phyloP scores from a whole-genome alignment of 2,888 invertebrate species.

The Toxonevra muliebris region DNA sequence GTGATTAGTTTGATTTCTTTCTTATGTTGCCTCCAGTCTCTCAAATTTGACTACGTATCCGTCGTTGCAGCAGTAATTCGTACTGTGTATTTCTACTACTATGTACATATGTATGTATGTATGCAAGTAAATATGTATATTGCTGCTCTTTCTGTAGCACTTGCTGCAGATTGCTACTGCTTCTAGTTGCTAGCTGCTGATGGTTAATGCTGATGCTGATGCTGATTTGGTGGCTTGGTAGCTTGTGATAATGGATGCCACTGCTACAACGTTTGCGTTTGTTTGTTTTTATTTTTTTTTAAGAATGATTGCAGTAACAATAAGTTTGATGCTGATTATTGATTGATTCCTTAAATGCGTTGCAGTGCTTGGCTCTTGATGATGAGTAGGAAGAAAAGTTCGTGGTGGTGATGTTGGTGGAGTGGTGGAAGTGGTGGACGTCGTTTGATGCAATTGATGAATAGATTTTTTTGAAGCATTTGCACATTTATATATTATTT shows the following conservation, averaged over 20 bases:
- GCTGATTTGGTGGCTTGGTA: not conserved
- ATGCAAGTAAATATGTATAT: not conserved
- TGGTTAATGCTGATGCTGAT: slow-evolving; percentile 20
- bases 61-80: not conserved
- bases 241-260: slow-evolving; percentile 8
- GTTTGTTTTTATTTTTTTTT: not conserved
- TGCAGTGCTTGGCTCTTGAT: not conserved
- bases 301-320: not conserved
- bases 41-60: too few relatives aligned
- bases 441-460: slow-evolving; percentile 25
- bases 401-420: too few relatives aligned
- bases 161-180: slow-evolving; percentile 9
- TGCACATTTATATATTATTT: slow-evolving; percentile 27
- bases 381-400: not conserved
- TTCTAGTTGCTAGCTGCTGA: slow-evolving; percentile 18
- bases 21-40: too few relatives aligned
- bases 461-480: slow-evolving; percentile 10
- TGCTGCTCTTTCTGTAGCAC: slow-evolving; percentile 9
- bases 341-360: slow-evolving; percentile 1
- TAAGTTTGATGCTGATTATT: not conserved
- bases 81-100: not conserved
- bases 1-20: too few relatives aligned
- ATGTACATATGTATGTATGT: not conserved
- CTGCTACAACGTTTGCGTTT: not conserved
- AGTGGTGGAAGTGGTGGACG: slow-evolving; percentile 1